Base-by-base conservation (phyloP, 2,888 invertebrate species). In the Ypsolopha scabrella region DNA sequence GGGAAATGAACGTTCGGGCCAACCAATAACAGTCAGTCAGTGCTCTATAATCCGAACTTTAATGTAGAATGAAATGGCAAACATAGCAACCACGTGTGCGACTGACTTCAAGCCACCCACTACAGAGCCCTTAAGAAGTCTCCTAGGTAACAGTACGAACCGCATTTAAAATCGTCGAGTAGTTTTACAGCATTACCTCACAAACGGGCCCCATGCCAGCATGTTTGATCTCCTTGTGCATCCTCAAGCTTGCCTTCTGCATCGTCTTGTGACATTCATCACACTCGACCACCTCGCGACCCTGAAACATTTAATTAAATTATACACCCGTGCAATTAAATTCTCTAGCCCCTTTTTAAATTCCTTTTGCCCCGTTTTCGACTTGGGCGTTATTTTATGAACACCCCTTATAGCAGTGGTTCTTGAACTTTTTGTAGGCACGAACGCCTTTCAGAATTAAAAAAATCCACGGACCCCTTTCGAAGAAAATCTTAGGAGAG, bases 171-270 rank as follows among this genome's bases (percentile, higher is more conserved):
- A 24, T 24, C 24, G 24, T 4, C 24, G 24, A 24, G 24, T 24
- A 24, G 24, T 24, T 24, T 24, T 24, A 24, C 24, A 24, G 24
- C 24, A 24, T 60, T 34, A 80, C 77, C 68, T 76, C 75, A 38
- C 80, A 79, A 0, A 77, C 72, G 0, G 78, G 80, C 1, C 72
- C 64, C 6, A 77, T 54, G 0, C 78, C 78, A 0, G 69, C 68
- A 50, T 80, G 80, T 39, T 68, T 70, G 36, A 75, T 55, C 0
- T 62, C 64, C n/a, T 64, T 68, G 39, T 80, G 80, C 52, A 65
- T 55, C 7, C 62, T 59, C 0, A 80, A 56, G 13, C 80, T 80
- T 0, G 68, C 69, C 14, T 60, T 62, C 55, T 74, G 75, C 80
- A 80, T 76, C 1, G 41, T 58, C 56, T 74, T 75, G 41, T 72